Evolutionary conservation across 2,888 invertebrate genomes (phyloP).

Genomic region (Synanthedon vespiformis): DNA sequence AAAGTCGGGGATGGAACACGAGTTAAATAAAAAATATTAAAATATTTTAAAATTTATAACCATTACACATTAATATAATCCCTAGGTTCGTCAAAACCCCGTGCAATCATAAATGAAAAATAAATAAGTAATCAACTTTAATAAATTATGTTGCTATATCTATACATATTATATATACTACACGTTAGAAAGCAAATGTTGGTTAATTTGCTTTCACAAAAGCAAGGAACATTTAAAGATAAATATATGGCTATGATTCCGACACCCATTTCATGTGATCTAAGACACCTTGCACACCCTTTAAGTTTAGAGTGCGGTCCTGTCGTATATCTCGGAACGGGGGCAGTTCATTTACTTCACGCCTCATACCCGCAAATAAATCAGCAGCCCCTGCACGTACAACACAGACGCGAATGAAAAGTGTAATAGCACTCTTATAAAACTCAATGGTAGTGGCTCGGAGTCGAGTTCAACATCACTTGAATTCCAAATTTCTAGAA

Average conservation of each 20-base stretch:
- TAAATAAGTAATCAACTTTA: too few relatives aligned
- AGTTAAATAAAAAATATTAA: too few relatives aligned
- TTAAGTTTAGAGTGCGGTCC: conserved; percentile 38
- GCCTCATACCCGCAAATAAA: conserved; percentile 67
- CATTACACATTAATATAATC: too few relatives aligned
- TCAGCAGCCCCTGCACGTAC: conserved; percentile 31
- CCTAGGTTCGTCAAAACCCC: too few relatives aligned
- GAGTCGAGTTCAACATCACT: too few relatives aligned
- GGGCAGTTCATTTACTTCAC: conserved; percentile 65
- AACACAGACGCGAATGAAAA: conserved; percentile 12
- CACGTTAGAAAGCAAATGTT: background rate
- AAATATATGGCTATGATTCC: conserved; percentile 10
- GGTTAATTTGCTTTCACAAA: conserved; percentile 6
- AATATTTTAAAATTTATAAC: too few relatives aligned
- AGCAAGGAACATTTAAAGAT: conserved; percentile 13
- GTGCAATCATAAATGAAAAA: too few relatives aligned
- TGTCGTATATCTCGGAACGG: conserved; percentile 52
- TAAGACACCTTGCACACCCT: conserved; percentile 20
- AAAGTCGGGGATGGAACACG: too few relatives aligned
- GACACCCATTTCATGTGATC: conserved; percentile 18
- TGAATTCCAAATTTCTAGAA: too few relatives aligned
- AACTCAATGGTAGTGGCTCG: background rate
- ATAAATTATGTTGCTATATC: too few relatives aligned
- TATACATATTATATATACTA: too few relatives aligned
- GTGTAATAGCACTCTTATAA: background rate